Evolutionary conservation across 2,888 invertebrate genomes (phyloP).

Genomic region (Phortica okadai): DNA sequence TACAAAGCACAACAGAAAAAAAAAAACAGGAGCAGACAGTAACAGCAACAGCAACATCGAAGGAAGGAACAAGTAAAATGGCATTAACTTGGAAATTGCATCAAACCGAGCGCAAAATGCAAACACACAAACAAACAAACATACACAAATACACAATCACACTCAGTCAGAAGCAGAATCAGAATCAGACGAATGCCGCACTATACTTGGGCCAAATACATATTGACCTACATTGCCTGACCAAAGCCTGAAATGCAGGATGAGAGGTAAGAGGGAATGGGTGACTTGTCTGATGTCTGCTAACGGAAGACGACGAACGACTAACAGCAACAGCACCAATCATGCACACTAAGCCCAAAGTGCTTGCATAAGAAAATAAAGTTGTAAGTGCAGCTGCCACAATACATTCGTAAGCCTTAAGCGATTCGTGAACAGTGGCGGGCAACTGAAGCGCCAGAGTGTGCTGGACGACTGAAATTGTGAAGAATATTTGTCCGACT

Average conservation of each 20-base stretch:
- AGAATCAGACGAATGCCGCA: background rate
- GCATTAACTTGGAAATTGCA: slow-evolving; percentile 24
- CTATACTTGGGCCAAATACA: background rate
- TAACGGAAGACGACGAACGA: background rate
- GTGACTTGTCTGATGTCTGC: too few relatives aligned
- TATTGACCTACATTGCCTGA: slow-evolving; percentile 3
- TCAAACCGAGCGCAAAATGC: background rate
- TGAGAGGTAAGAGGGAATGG: background rate
- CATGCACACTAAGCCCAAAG: slow-evolving; percentile 19
- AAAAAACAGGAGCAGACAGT: background rate
- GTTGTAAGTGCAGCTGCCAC: slow-evolving; percentile 6
- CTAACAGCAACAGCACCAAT: background rate
- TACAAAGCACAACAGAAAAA: slow-evolving; percentile 1
- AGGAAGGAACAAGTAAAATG: slow-evolving; percentile 4
- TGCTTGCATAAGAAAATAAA: slow-evolving; percentile 27
- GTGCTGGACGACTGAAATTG: background rate
- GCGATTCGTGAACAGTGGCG: background rate
- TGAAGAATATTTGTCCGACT: background rate
- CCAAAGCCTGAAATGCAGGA: background rate
- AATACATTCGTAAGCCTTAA: slow-evolving; percentile 16
- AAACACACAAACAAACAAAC: background rate
- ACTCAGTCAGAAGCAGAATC: too few relatives aligned
- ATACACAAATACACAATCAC: background rate
- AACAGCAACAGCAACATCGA: background rate
- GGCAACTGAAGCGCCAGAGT: background rate